Conservation (phyloP, 2,113 vertebrate species). For the Cyrtonyx montezumae region DNA sequence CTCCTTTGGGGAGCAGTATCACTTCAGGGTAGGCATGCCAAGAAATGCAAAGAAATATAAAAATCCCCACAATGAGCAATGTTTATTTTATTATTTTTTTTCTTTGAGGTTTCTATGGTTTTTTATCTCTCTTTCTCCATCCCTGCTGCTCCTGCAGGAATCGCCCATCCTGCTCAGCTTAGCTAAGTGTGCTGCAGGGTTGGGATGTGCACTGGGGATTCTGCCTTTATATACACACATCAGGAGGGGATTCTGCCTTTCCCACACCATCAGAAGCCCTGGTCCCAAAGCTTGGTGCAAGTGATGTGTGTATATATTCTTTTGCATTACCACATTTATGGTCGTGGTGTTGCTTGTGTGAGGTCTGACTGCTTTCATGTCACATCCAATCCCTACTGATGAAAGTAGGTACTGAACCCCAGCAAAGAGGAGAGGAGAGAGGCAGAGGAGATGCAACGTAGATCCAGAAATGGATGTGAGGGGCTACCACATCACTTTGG, state of each 20-base stretch:
- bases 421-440: background rate
- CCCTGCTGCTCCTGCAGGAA: background rate
- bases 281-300: background rate
- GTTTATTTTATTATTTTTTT: background rate
- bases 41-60: background rate
- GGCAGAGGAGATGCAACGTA: background rate
- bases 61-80: accelerated
- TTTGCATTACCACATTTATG: background rate
- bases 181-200: background rate
- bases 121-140: background rate
- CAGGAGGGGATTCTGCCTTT: background rate
- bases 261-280: background rate
- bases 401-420: background rate
- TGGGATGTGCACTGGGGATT: too few relatives aligned
- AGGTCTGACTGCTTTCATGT: background rate
- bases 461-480: background rate
- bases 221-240: too few relatives aligned
- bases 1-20: background rate
- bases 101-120: background rate
- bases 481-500: background rate
- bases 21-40: background rate
- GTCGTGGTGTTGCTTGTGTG: background rate
- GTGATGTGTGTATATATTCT: background rate
- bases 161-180: accelerated
- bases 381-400: accelerated